These are phyloP conservation scores for Philaenus spumarius DNA, from an alignment of 1,140 invertebrate species.

Conservation along the genomic window DNA sequence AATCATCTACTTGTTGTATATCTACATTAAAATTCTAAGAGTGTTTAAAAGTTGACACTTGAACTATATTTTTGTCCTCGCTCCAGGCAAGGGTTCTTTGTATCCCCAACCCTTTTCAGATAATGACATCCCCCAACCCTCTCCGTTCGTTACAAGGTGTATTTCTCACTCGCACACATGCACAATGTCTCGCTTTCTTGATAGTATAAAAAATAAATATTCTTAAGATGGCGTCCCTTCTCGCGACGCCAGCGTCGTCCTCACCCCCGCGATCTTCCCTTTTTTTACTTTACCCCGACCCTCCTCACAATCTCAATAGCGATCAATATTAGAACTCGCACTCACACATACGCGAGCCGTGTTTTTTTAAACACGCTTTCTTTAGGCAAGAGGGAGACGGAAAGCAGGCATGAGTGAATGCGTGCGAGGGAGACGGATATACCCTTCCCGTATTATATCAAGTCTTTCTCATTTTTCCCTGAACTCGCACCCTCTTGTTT, in stretches of 20 bases:
- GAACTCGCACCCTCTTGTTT: not conserved
- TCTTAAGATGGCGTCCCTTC: not conserved
- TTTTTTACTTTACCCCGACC: not conserved
- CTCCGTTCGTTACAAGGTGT: no score
- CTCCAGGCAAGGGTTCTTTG: no score
- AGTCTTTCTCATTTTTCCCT: conserved; percentile 1
- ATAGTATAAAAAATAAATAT: not conserved
- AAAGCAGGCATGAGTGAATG: no score
- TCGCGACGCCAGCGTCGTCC: not conserved
- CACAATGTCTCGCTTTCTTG: not conserved
- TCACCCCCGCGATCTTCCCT: not conserved
- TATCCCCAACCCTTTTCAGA: no score
- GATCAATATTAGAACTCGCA: conserved; percentile 14
- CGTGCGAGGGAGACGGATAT: no score
- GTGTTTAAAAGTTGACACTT: no score
- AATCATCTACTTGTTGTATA: no score
- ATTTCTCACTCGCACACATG: not conserved
- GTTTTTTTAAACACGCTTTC: not conserved
- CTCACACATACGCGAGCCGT: not conserved
- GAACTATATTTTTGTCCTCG: no score
- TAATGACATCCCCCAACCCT: not conserved
- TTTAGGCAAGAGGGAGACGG: no score
- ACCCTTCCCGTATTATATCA: not conserved
- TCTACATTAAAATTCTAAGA: no score
- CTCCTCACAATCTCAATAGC: not conserved